Base-by-base conservation (phyloP, 2,113 vertebrate genomes). In the Aix galericulata region DNA sequence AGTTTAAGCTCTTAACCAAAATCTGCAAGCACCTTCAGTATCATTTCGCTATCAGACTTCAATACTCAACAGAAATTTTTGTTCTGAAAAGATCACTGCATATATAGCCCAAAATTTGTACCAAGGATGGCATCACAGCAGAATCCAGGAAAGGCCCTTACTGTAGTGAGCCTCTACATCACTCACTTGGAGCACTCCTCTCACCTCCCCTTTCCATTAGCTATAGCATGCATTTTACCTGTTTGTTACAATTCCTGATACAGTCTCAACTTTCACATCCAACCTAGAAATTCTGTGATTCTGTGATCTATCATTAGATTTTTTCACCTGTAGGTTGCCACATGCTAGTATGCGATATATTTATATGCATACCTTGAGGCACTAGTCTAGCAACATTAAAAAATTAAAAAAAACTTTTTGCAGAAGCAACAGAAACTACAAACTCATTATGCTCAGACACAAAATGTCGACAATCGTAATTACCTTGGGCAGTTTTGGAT, bases 301-400 rank as follows among this genome's bases (percentile, higher is more conserved):
- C n/a, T n/a, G n/a, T n/a, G n/a, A n/a, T n/a, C 71, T 0, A 2
- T 29, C n/a, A 13, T 32, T 11, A 73, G 34, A 66, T 27, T 38
- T 60, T 62, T 66, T 48, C 48, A 77, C 13, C 69, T 22, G 14
- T 10, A 55, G 36, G 23, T 9, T 44, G 44, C 23, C 16, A 17
- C 44, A 53, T 86, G 29, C 46, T 11, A 5, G 40, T 36, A 42
- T 6, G 3, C 0, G 0, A 48, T 0, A 0, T 32, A 63, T 69
- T 68, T 55, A 32, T 8, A 23, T 2, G 13, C 32, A 25, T 13
- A 48, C n/a, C 73, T 31, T 32, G 40, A 81, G 48, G 42, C 26
- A 34, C 2, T 31, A 63, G 21, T 40, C 50, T 48, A 62, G 31
- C 34, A 31, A 44, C 27, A 14, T 29, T 21, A 48, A 48, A 48